Base-by-base conservation (phyloP, 64 coral and sea anemone genomes). In the Pocillopora damicornis region DNA sequence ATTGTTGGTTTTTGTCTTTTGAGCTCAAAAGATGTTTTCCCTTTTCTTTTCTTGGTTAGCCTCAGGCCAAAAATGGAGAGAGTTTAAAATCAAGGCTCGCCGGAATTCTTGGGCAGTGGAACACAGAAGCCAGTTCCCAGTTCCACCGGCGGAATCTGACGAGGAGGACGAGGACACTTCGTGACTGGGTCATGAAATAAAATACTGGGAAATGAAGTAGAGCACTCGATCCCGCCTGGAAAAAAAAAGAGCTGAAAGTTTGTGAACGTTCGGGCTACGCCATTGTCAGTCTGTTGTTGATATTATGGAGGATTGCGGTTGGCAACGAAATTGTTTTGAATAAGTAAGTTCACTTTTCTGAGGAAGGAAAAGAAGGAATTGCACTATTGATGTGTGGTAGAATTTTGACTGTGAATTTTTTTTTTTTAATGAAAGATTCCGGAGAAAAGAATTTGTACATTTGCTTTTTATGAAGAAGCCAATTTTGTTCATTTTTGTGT, bases 81-180 rank as follows among this genome's bases (percentile, higher is more conserved):
- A 92, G 20, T 87, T 92, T 22, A 86, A 92, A 92, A 66, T 87
- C 22, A 76, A 34, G 66, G 90, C 90, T 20, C 79, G 90, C 15
- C 84, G 73, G 9, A 78, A 38, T 87, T 92, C 90, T 11, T 92
- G 90, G 90, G 90, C 90, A 17, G 90, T 83, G 11, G 90, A 92
- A 37, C 79, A 92, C 35, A 68, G 81, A 37, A 79, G 60, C 90
- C 79, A 80, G 62, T 92, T 92, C 67, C 90, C 90, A 76, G 61
- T 82, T 42, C 69, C 71, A 22, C 79, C 80, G 10, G 82, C 90
- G 13, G 84, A 84, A 59, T 80, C 79, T 17, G 90, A 92, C 75
- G 90, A 92, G 37, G 90, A 92, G 42, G 90, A 83, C 75, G 82
- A 85, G 22, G 81, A 85, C 37, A 85, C 81, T 26, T 26, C 81